Base-by-base conservation (phyloP, 1,140 invertebrate species). In the Whitmania pigra region DNA sequence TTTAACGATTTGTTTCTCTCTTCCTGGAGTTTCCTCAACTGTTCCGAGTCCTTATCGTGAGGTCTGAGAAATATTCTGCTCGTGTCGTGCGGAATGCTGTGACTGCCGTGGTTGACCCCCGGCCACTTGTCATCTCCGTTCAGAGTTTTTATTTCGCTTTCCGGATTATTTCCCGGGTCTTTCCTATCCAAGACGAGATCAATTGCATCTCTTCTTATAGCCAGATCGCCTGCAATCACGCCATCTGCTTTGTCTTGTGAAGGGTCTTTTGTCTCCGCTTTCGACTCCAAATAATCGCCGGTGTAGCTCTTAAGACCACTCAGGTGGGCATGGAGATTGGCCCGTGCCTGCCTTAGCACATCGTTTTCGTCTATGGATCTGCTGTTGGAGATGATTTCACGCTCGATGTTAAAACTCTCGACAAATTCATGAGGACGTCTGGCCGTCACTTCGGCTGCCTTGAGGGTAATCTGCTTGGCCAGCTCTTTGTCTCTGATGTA, bases 391-490 rank as follows among this genome's bases (percentile, higher is more conserved):
- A 27, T 69, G 25, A 49, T 40, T 55, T 63, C 57, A 7, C 29
- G 22, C 11, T 63, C 57, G 9, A 63, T 11, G 3, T 4, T 63
- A 25, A n/a, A 63, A 63, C 43, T 70, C 43, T 74, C 73, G 36
- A 74, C 70, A n/a, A 49, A 25, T 72, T 74, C 73, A 63, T 74
- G 71, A 20, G 70, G 57, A 40, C 68, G 72, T 29, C 71, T 57
- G n/a, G 73, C 36, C 49, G 73, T 74, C 15, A 74, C 55, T 53
- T 74, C 73, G 15, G 27, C 54, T 17, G 73, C 73, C 49, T 54
- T 53, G 54, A 72, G 72, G 43, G 60, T 69, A n/a, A 74, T 53
- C 31, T 72, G 69, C n/a, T 43, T 63, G 6, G 73, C 71, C 31
- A 72, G 36, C 53, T 67, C 67, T 31, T 43, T 29, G 54, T 74